phyloP scores from a whole-genome alignment of 2,113 vertebrate species.

The Hyperoodon ampullatus region DNA sequence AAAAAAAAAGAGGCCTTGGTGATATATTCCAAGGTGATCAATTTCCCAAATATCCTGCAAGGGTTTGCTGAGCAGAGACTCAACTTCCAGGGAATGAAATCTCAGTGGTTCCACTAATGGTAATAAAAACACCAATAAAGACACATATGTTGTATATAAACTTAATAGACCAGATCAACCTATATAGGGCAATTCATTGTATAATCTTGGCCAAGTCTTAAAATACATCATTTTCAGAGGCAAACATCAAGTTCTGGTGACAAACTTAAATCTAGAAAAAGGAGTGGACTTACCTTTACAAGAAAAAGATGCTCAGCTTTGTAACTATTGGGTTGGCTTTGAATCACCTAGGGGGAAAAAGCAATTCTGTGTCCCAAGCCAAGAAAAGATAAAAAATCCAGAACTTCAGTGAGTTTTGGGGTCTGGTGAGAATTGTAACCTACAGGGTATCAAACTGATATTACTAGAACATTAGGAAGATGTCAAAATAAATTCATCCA shows the following conservation, averaged over 20 bases:
- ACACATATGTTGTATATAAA: background rate
- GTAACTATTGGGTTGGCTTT: background rate
- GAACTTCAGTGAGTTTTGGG: background rate
- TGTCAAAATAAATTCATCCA: background rate
- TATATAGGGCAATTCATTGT: background rate
- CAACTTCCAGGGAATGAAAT: background rate
- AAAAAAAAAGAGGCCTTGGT: background rate
- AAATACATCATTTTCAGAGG: background rate
- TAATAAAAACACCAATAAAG: background rate
- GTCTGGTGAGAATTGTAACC: background rate
- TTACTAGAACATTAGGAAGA: conserved; percentile 12
- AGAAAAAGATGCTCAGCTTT: background rate
- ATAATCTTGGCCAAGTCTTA: background rate
- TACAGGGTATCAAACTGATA: background rate
- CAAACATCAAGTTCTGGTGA: background rate
- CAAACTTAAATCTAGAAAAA: conserved; percentile 4
- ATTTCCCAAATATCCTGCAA: background rate
- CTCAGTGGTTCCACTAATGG: background rate
- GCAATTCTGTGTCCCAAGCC: background rate
- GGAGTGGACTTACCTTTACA: background rate
- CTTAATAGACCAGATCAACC: background rate
- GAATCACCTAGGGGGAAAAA: background rate
- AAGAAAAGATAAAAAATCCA: background rate
- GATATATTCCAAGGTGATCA: background rate
- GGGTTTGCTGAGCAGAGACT: background rate